phyloP scores from a whole-genome alignment of 2,797 vertebrate genomes.

The Tokudaia tokunoshimensis region DNA sequence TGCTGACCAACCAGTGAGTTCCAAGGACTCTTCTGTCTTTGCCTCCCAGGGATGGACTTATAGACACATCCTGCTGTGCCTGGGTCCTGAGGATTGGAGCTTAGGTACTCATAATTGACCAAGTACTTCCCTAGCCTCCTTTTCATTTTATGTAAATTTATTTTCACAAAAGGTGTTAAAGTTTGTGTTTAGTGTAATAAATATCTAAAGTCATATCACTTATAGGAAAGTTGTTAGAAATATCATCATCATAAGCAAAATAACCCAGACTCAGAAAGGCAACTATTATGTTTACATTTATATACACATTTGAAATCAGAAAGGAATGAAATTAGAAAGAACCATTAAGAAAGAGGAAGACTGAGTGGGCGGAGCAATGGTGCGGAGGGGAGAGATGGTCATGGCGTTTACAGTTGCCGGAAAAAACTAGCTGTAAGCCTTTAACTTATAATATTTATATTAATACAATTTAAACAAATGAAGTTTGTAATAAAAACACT shows the following conservation, averaged over 20 bases:
- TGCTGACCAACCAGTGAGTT: neutral
- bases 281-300: neutral
- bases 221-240: neutral
- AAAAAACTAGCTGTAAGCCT: neutral
- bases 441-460: neutral
- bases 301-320: neutral
- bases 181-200: neutral
- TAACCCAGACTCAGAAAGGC: neutral
- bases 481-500: slow-evolving; percentile 28
- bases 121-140: neutral
- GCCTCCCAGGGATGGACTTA: neutral
- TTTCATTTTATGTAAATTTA: neutral
- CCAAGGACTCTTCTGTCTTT: neutral
- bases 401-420: neutral
- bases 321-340: neutral
- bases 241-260: neutral
- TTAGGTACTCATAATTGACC: neutral
- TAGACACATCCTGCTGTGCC: neutral
- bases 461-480: neutral
- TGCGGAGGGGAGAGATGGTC: neutral
- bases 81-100: neutral
- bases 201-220: neutral
- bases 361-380: neutral
- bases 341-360: neutral
- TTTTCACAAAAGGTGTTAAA: neutral